Base-by-base conservation (phyloP, 2,888 invertebrate genomes). In the Desoria tigrina region DNA sequence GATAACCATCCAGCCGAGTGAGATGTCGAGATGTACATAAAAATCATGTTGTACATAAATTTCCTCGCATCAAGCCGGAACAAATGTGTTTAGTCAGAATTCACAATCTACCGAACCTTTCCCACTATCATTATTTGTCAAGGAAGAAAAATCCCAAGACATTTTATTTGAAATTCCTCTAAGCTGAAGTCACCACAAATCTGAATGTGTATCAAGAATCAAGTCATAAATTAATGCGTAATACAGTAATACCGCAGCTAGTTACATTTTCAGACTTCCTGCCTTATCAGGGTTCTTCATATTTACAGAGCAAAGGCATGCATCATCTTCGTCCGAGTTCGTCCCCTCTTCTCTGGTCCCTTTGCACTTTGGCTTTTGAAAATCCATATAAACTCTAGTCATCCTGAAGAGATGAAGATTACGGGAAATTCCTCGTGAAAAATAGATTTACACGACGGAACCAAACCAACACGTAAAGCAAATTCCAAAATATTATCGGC, bases 341-440 rank as follows among this genome's bases (percentile, higher is more conserved):
- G 16, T 11, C 39, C 9, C 9, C 39, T 11, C 51, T 11, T 37
- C 2, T 18, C 11, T 18, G 27, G 45, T 45, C 42, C 14, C 23
- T 24, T 21, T 18, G 27, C 42, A 53, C 58, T 63, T 51, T 57
- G 21, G 32, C 39, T 49, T 63, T 57, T 26, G 27, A 37, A 27
- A 42, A 27, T 42, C n/a, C 28, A 18, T n/a, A n/a, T n/a, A n/a
- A n/a, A n/a, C n/a, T n/a, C n/a, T n/a, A n/a, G n/a, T 63, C 59
- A 65, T 63, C 63, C 53, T 50, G n/a, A 49, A 18, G 16, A 23
- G 21, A 55, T 42, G 49, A 54, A 65, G 64, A 65, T 65, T 65
- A 65, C 28, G 26, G 37, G 49, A 55, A 6, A 45, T 45, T 45
- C 45, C 45, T 45, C 21, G 4, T 11, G 45, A 45, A 45, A 45